A percentile compares a stretch with the other conserved stretches of the same genome.
Evolutionary conservation across 2,888 invertebrate species (phyloP).

Genomic region (Temnothorax ravouxi): DNA sequence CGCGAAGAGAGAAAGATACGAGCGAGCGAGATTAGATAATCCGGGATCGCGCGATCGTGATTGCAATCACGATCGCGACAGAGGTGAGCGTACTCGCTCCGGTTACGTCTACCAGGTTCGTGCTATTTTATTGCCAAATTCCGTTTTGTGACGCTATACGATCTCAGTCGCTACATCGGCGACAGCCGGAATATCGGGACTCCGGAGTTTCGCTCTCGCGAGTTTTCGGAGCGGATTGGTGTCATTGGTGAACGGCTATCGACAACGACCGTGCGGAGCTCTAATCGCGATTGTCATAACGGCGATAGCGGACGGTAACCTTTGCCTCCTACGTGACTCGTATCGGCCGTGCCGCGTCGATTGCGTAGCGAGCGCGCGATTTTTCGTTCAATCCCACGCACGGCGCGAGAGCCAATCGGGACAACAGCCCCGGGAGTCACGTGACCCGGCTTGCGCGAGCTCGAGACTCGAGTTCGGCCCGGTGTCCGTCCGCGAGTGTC

Average conservation of each 20-base stretch:
- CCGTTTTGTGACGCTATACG: no score
- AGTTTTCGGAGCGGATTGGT: neutral
- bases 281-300: neutral
- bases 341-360: neutral
- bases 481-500: no score
- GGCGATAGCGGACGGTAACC: neutral
- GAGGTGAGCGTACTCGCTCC: constrained; percentile 5
- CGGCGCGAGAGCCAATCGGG: constrained; percentile 23
- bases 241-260: neutral
- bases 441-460: constrained; percentile 9
- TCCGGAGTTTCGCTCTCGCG: no score
- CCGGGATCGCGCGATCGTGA: neutral
- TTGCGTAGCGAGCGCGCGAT: constrained; percentile 18
- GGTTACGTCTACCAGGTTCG: neutral
- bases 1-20: constrained; percentile 14
- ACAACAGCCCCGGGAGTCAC: neutral
- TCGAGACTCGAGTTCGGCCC: no score
- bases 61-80: neutral
- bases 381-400: neutral
- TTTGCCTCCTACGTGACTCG: constrained; percentile 16
- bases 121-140: neutral
- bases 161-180: neutral
- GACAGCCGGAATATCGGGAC: neutral
- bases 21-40: neutral
- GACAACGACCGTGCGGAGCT: neutral